phyloP scores from a whole-genome alignment of 2,888 invertebrate species.

The Patella pellucida region DNA sequence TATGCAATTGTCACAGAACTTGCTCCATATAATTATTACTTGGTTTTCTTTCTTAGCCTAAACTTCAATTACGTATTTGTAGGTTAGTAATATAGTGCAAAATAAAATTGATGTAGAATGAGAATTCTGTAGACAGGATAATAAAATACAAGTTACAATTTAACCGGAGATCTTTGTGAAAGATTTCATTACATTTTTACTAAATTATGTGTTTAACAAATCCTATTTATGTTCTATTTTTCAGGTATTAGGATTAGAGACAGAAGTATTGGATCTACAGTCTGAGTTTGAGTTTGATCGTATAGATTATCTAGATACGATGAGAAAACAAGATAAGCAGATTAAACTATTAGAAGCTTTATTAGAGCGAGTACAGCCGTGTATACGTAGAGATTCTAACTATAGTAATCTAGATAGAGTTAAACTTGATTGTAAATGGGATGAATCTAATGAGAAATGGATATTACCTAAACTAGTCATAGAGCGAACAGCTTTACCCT shows the following conservation, averaged over 20 bases:
- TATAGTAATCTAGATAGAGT: conserved; percentile 82
- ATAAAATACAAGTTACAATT: too few species aligned
- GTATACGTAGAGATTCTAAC: conserved; percentile 81
- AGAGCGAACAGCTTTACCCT: conserved; percentile 80
- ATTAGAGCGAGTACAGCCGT: conserved; percentile 75
- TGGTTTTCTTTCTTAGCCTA: too few species aligned
- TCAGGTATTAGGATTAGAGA: conserved; percentile 78
- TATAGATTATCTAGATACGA: conserved; percentile 86
- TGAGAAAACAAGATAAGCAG: conserved; percentile 81
- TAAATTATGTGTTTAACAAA: background rate
- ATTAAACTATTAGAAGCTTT: conserved; percentile 76
- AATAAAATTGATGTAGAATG: too few species aligned
- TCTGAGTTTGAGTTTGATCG: conserved; percentile 86
- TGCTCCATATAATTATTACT: too few species aligned
- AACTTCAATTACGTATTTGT: too few species aligned
- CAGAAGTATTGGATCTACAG: conserved; percentile 83
- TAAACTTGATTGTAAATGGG: conserved; percentile 79
- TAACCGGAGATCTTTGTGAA: too few species aligned
- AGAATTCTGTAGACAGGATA: too few species aligned
- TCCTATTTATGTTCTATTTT: conserved; percentile 26
- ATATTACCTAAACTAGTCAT: conserved; percentile 79
- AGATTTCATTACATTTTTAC: too few species aligned
- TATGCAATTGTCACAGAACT: too few species aligned
- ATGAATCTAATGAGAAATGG: conserved; percentile 82
- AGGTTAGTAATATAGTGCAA: too few species aligned